A percentile compares a stretch with the other conserved stretches of the same genome.
Evolutionary conservation across 2,797 vertebrate genomes (phyloP).

Genomic region (Buphagus erythrorhynchus): DNA sequence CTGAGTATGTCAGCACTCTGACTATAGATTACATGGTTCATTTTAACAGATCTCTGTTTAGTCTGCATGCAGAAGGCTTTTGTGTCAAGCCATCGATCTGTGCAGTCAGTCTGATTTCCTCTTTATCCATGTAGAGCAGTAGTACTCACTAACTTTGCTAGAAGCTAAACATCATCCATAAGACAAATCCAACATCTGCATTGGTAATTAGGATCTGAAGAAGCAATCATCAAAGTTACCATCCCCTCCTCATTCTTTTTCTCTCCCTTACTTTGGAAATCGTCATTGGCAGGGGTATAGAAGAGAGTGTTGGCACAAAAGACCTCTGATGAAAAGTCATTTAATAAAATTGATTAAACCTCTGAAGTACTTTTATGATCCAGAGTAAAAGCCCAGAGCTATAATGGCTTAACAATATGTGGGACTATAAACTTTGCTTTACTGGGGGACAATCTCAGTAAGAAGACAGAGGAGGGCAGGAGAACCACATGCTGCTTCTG

Average conservation of each 20-base stretch:
- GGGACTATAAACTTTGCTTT: not conserved
- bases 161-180: not conserved
- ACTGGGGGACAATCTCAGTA: not conserved
- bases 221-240: not conserved
- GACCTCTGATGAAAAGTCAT: not conserved
- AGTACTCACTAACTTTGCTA: constrained; percentile 8
- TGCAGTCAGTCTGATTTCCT: not conserved
- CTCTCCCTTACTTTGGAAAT: not conserved
- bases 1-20: not conserved
- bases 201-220: not conserved
- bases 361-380: not conserved
- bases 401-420: not conserved
- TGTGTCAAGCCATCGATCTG: constrained; percentile 14
- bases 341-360: not conserved
- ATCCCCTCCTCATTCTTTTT: not conserved
- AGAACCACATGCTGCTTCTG: not conserved
- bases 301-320: not conserved
- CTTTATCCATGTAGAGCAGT: not conserved
- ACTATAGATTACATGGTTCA: not conserved
- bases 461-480: not conserved
- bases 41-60: constrained; percentile 18
- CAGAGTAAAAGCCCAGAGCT: not conserved
- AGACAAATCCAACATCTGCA: constrained; percentile 19
- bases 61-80: not conserved
- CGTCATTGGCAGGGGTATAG: not conserved